A percentile compares a stretch with the other conserved stretches of the same genome.
Evolutionary conservation across 2,113 vertebrate species (phyloP).

Genomic region (Mormyrus iriodes): DNA sequence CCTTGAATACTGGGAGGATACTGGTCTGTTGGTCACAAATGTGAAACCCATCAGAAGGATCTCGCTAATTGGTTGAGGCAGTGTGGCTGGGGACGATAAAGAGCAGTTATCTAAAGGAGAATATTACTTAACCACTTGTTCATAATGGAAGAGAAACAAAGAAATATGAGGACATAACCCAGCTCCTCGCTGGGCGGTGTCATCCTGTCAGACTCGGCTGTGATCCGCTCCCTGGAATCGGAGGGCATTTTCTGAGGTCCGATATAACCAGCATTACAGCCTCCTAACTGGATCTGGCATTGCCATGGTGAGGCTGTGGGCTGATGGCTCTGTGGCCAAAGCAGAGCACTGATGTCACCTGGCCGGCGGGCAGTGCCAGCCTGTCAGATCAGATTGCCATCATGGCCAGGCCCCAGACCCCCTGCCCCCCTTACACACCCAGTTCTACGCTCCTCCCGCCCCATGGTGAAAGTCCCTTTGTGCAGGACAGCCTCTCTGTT

Average conservation of each 20-base stretch:
- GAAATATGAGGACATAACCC: background rate
- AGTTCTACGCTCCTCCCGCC: conserved; percentile 32
- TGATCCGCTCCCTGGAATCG: background rate
- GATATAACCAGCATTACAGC: conserved; percentile 24
- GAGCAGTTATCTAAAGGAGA: background rate
- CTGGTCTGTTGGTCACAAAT: background rate
- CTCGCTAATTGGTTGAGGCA: background rate
- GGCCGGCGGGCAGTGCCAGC: conserved; percentile 47
- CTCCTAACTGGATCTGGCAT: conserved; percentile 46
- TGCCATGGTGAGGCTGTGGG: conserved; percentile 45
- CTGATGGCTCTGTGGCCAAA: conserved; percentile 26
- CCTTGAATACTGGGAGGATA: background rate
- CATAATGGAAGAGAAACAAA: background rate
- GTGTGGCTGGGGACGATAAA: background rate
- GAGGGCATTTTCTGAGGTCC: background rate
- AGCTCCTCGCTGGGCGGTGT: background rate
- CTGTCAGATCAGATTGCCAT: conserved; percentile 60
- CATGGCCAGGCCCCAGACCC: conserved; percentile 36
- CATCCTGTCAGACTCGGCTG: background rate
- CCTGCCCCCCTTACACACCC: conserved; percentile 20
- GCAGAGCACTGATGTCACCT: conserved; percentile 53
- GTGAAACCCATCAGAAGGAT: background rate
- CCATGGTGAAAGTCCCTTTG: conserved; percentile 9
- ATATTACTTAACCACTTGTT: background rate
- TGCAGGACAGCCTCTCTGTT: conserved; percentile 16